phyloP scores from a whole-genome alignment of 2,797 vertebrate species.

The Danionella dracula region DNA sequence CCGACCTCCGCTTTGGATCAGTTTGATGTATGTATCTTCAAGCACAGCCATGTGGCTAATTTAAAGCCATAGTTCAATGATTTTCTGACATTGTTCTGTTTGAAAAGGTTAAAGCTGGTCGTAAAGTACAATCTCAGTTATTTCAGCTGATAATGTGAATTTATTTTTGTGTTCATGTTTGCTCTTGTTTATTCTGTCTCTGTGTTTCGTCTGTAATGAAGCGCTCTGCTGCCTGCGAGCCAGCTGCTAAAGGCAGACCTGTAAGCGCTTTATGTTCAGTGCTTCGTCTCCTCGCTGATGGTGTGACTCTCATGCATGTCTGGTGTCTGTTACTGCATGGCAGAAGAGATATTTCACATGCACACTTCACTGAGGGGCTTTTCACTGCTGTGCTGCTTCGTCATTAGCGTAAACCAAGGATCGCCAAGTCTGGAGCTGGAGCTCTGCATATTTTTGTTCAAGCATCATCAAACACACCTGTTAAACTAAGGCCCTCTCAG shows the following conservation, averaged over 20 bases:
- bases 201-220: slow-evolving; percentile 52
- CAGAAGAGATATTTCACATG: neutral
- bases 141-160: neutral
- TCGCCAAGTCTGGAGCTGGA: no score
- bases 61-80: no score
- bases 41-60: no score
- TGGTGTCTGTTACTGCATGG: slow-evolving; percentile 27
- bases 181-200: neutral
- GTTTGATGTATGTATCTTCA: slow-evolving; percentile 85
- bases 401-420: no score
- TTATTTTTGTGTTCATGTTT: neutral
- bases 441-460: no score
- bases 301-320: slow-evolving; percentile 45
- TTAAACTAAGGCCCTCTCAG: no score
- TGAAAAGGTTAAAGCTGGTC: no score
- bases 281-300: no score
- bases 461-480: no score
- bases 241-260: slow-evolving; percentile 84
- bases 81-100: neutral
- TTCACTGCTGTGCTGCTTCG: neutral
- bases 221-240: slow-evolving; percentile 78
- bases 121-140: neutral
- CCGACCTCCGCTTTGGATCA: slow-evolving; percentile 93
- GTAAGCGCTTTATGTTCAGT: slow-evolving; percentile 71
- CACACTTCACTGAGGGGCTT: neutral